These are phyloP conservation scores for Linnaemya vulpina DNA, from an alignment of 2,888 invertebrate genomes.

Conservation along the genomic window DNA sequence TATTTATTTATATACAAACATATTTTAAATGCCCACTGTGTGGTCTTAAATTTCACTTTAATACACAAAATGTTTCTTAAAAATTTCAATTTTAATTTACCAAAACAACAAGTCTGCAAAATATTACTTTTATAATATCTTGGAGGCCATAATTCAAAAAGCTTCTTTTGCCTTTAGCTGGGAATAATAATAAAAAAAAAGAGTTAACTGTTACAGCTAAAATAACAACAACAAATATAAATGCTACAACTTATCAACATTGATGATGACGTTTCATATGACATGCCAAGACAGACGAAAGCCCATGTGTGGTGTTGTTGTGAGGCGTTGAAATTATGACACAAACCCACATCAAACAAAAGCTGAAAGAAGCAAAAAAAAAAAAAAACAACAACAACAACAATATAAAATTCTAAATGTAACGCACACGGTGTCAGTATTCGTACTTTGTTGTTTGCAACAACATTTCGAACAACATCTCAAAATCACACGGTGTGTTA, in stretches of 20 bases:
- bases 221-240: constrained; percentile 33
- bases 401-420: constrained; percentile 16
- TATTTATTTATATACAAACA: not conserved
- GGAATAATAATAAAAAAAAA: not conserved
- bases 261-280: constrained; percentile 68
- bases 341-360: constrained; percentile 70
- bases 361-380: not conserved
- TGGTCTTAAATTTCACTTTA: constrained; percentile 44
- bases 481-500: constrained; percentile 52
- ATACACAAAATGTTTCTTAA: constrained; percentile 3
- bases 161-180: constrained; percentile 7
- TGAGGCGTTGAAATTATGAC: constrained; percentile 72
- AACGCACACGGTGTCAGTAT: constrained; percentile 14
- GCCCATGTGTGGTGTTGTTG: constrained; percentile 63
- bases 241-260: constrained; percentile 56
- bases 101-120: not conserved
- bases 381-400: constrained; percentile 16
- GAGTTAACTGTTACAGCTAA: constrained; percentile 30
- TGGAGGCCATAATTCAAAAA: constrained; percentile 38
- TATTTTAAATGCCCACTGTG: constrained; percentile 26
- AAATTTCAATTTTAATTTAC: constrained; percentile 1
- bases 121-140: not conserved
- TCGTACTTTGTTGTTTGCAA: constrained; percentile 28
- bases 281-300: constrained; percentile 54
- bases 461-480: constrained; percentile 36